These are phyloP conservation scores for Aromia moschata DNA, from an alignment of 2,888 invertebrate genomes.

Conservation along the genomic window DNA sequence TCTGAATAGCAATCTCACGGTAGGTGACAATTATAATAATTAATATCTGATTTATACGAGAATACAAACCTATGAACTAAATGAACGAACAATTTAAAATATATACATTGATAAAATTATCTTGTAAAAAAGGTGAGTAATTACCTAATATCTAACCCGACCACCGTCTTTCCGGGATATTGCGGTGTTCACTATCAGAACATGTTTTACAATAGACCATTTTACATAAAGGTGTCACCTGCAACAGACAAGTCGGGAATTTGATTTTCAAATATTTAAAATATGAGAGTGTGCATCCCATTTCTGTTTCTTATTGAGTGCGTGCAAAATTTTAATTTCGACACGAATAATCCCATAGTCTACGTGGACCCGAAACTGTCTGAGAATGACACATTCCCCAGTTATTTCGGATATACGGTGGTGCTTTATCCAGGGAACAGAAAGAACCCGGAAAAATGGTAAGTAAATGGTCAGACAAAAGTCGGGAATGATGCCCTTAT, in stretches of 20 bases:
- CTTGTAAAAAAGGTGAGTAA: neutral
- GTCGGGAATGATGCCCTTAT: no score
- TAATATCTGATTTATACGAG: no score
- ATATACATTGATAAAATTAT: no score
- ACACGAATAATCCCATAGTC: conserved; percentile 36
- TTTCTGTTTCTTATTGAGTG: no score
- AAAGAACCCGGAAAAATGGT: conserved; percentile 33
- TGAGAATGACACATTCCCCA: conserved; percentile 9
- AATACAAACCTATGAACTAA: no score
- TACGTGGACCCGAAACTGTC: conserved; percentile 28
- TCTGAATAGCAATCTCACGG: no score
- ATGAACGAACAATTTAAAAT: no score
- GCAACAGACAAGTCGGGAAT: no score
- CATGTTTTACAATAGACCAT: neutral
- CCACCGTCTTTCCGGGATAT: conserved; percentile 17
- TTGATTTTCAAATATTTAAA: no score
- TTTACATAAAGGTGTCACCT: neutral
- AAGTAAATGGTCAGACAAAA: no score
- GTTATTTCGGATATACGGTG: conserved; percentile 45
- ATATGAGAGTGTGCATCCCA: no score
- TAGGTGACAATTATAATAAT: no score
- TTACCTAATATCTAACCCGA: neutral
- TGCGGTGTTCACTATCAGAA: neutral
- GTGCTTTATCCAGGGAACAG: conserved; percentile 38
- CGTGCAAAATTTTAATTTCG: conserved; percentile 34